phyloP scores from a whole-genome alignment of 2,797 vertebrate species.

The Diglossa cyanea region DNA sequence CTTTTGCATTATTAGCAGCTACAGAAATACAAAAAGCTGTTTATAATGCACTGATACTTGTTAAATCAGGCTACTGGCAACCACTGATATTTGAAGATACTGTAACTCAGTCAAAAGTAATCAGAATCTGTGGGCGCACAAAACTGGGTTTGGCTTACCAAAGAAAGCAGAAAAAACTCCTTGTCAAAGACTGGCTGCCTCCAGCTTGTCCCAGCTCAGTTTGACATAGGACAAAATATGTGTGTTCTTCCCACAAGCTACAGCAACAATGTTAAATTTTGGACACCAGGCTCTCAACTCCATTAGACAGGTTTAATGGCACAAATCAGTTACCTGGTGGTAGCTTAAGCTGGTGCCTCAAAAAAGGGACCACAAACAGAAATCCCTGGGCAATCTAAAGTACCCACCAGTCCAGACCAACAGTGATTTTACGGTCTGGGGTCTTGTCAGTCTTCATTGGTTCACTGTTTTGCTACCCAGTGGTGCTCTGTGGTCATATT shows the following conservation, averaged over 20 bases:
- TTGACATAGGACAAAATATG: fast-evolving
- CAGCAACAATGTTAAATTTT: not conserved
- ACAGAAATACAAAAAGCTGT: not conserved
- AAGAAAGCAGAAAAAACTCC: not conserved
- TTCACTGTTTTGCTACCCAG: not conserved
- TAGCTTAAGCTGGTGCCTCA: not conserved
- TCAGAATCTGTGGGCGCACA: not conserved
- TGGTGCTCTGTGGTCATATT: not conserved
- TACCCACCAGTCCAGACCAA: not conserved
- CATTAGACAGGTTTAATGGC: not conserved
- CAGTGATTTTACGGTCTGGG: not conserved
- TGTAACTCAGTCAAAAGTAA: not conserved
- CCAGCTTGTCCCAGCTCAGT: not conserved
- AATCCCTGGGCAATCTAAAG: not conserved
- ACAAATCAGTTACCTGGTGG: not conserved
- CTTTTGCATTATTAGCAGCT: not conserved
- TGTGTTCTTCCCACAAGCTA: not conserved
- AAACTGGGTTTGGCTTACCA: not conserved
- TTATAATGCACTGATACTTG: not conserved
- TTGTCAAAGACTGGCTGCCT: not conserved
- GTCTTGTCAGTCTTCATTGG: not conserved
- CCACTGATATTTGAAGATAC: not conserved
- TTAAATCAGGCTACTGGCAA: not conserved
- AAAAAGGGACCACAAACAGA: not conserved
- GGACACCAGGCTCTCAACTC: not conserved